Conservation (phyloP, 2,888 invertebrate genomes). For the Sepiola atlantica region DNA sequence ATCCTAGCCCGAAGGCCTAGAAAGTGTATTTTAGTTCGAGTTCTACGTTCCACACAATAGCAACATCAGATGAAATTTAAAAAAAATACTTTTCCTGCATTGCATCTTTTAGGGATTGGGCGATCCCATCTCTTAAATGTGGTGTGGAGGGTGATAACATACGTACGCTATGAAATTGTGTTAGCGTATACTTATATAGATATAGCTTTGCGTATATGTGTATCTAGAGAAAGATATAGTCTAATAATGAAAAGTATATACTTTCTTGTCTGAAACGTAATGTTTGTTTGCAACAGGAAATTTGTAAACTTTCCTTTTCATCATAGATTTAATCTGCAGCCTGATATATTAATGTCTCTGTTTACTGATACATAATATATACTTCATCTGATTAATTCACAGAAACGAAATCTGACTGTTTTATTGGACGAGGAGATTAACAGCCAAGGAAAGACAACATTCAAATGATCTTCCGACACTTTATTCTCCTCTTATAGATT, state of each 20-base stretch:
- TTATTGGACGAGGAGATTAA: background rate
- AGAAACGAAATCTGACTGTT: background rate
- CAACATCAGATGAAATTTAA: no score
- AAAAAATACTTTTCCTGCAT: no score
- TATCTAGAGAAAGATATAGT: background rate
- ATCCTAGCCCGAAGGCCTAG: no score
- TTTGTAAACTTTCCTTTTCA: constrained; percentile 24
- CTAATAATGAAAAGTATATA: background rate
- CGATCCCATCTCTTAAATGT: no score
- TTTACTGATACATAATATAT: background rate
- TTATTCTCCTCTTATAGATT: background rate
- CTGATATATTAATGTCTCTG: constrained; percentile 21
- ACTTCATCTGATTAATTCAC: background rate
- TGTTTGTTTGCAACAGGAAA: background rate
- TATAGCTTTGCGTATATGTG: background rate
- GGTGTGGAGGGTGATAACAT: background rate
- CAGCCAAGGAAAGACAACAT: background rate
- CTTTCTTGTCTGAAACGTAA: background rate
- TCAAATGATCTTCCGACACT: background rate
- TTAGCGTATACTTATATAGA: background rate
- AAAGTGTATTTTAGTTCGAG: no score
- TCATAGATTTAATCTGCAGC: constrained; percentile 19
- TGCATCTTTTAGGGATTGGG: no score
- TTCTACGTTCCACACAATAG: no score
- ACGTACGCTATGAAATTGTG: background rate